A percentile compares a stretch with the other conserved stretches of the same genome.
phyloP scores from a whole-genome alignment of 2,888 invertebrate species.

The Troilus luridus region DNA sequence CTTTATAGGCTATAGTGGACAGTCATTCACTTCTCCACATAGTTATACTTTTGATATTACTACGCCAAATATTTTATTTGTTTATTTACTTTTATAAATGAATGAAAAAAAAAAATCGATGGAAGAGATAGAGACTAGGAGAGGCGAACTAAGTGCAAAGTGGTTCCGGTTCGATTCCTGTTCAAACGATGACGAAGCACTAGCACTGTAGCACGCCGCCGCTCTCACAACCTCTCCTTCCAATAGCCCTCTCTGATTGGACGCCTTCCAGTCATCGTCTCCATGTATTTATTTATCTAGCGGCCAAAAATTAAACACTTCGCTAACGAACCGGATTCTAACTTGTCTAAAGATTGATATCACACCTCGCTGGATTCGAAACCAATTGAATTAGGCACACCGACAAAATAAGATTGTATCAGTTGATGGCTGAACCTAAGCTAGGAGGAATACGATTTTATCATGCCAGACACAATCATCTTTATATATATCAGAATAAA shows the following conservation, averaged over 20 bases:
- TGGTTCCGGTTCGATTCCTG: slow-evolving; percentile 17
- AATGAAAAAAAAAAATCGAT: not conserved
- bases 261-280: not conserved
- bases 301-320: slow-evolving; percentile 4
- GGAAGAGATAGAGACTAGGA: not conserved
- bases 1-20: too few species aligned
- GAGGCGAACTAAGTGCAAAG: not conserved
- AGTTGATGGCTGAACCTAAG: too few species aligned
- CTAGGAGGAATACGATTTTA: too few species aligned
- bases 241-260: slow-evolving; percentile 10
- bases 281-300: not conserved
- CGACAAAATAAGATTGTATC: too few species aligned
- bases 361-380: not conserved
- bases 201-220: not conserved
- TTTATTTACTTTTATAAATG: not conserved
- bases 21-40: too few species aligned
- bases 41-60: not conserved
- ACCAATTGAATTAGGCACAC: not conserved
- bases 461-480: too few species aligned
- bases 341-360: not conserved
- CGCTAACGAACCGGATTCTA: not conserved
- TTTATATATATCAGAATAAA: too few species aligned
- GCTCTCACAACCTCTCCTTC: slow-evolving; percentile 1
- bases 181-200: slow-evolving; percentile 4
- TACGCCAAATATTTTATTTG: not conserved